Conservation (phyloP, 2,113 vertebrate genomes). For the Anhinga anhinga region DNA sequence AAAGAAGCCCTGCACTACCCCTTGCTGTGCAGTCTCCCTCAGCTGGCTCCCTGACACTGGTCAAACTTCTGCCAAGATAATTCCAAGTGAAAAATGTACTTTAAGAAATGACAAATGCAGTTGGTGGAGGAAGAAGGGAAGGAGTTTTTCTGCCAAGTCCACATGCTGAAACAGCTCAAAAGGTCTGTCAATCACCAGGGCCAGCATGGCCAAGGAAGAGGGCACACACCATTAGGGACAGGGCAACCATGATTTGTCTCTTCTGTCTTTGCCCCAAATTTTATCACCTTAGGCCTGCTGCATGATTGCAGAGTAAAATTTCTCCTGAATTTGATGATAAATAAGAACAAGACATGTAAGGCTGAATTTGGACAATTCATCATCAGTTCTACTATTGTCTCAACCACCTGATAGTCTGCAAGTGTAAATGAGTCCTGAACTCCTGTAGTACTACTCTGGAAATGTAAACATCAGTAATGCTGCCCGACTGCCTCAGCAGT, state of each 20-base stretch:
- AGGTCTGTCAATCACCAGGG: neutral
- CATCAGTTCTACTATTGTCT: neutral
- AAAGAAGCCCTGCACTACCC: neutral
- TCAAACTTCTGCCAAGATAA: neutral
- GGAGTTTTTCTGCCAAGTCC: neutral
- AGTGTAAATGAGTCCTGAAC: neutral
- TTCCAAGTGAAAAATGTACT: neutral
- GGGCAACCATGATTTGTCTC: neutral
- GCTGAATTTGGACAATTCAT: neutral
- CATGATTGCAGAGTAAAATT: neutral
- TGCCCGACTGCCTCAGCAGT: neutral
- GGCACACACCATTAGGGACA: neutral
- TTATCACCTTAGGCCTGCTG: neutral
- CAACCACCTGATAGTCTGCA: neutral
- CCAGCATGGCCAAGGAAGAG: neutral
- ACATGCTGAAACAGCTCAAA: neutral
- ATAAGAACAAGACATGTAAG: neutral
- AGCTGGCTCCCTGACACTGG: neutral
- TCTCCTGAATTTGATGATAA: neutral
- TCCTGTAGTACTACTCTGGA: neutral
- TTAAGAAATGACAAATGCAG: neutral
- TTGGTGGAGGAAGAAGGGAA: neutral
- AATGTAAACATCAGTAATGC: neutral
- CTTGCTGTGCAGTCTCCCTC: neutral
- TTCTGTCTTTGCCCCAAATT: neutral